phyloP scores from a whole-genome alignment of 2,888 invertebrate genomes.

The Sarcophaga carnaria region DNA sequence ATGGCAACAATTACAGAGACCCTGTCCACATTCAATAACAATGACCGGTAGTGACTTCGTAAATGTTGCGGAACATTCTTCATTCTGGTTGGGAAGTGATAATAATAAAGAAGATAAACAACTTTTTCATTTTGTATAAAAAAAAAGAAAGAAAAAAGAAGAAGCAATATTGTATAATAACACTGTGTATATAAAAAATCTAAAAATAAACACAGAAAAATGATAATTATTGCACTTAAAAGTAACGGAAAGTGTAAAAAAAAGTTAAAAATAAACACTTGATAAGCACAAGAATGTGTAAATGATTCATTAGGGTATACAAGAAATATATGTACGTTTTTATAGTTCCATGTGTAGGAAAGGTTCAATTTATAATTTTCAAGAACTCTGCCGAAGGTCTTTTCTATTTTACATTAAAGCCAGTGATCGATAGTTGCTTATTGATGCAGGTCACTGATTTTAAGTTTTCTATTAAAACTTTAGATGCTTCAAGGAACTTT shows the following conservation, averaged over 20 bases:
- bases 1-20: not conserved
- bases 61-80: conserved; percentile 1
- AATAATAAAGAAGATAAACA: conserved; percentile 29
- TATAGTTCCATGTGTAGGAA: too few relatives aligned
- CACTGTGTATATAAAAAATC: not conserved
- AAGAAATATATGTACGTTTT: too few relatives aligned
- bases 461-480: too few relatives aligned
- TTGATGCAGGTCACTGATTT: too few relatives aligned
- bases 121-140: too few relatives aligned
- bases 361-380: too few relatives aligned
- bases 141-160: not conserved
- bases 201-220: conserved; percentile 14
- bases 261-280: conserved; percentile 3
- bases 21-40: conserved; percentile 25
- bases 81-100: not conserved
- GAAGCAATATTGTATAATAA: not conserved
- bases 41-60: conserved; percentile 56
- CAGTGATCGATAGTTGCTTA: too few relatives aligned
- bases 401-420: too few relatives aligned
- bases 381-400: too few relatives aligned
- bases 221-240: conserved; percentile 15
- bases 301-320: too few relatives aligned
- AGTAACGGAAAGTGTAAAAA: not conserved
- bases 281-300: not conserved
- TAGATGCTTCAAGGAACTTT: too few relatives aligned